Base-by-base conservation (phyloP, 2,797 vertebrate genomes). In the Tragopan temminckii region DNA sequence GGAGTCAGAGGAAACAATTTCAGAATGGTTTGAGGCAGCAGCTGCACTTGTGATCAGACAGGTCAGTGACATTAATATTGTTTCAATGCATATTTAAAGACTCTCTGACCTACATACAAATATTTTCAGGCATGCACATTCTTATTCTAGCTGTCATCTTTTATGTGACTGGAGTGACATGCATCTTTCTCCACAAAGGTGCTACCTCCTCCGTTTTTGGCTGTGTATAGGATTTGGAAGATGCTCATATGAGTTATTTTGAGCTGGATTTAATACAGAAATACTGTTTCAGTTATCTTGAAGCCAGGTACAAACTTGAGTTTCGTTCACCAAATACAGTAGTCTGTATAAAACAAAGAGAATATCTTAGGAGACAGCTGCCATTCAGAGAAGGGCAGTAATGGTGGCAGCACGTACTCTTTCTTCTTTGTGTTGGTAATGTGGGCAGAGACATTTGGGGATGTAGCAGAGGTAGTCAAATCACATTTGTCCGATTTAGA, bases 71-170 rank as follows among this genome's bases (percentile, higher is more conserved):
- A 95, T 85, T 90, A 90, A 85, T 93, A 91, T 52, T 79, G 66
- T 91, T 92, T 93, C 90, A 92, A 78, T 91, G 70, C 81, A 57
- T 89, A 93, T 94, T 92, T 95, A 90, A 93, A 83, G 64, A 46
- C 23, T 45, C 12, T 70, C 50, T 95, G 90, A 80, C 88, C 78
- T 80, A 64, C 29, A 53, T 77, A 64, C 40, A 64, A 87, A 23
- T 71, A 80, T 74, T 92, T 90, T 77, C 42, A 86, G 42, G 57
- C 25, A 11, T 1, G 5, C 4, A 45, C 21, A 3, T 63, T 85
- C 38, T 89, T 91, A 80, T 75, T 93, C 45, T 70, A 57, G 29
- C 43, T 74, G 67, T 20, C 8, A 55, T 58, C 8, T 62, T 80
- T 68, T 24, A 27, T 27, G 38, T 80, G 48, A 31, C 52, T 88